Evolutionary conservation across 2,113 vertebrate species (phyloP), one percentile per base, ranked within the genome.

Genomic region (Neoarius graeffei): DNA sequence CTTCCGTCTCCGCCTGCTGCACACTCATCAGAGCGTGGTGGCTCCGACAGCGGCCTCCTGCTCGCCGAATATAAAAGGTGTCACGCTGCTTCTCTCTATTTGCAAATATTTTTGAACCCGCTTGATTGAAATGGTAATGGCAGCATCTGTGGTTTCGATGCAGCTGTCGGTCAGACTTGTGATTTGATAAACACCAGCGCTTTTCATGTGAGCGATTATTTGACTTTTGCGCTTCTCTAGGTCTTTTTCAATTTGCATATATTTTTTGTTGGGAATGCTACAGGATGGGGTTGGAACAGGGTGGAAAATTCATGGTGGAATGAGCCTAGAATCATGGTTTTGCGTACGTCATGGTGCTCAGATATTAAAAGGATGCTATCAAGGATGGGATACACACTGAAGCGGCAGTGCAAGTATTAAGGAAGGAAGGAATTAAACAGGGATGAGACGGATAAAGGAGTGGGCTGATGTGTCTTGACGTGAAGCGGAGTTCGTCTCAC

Each of bases 61-160:
- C 59, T 64, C 52, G 20, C 71, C 23, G 7, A 67, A 56, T 42
- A 79, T 67, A 57, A 64, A 88, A 62, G 71, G 69, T 67, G 17
- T 66, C 81, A 27, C 11, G 19, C 81, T 48, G 81, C 86, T 30
- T 50, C 81, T 83, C 67, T 81, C 54, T 86, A 88, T 86, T 86
- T 84, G 77, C 73, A 69, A 81, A 56, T 30, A 52, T 86, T 83
- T 82, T 83, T 87, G 69, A 91, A 83, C 23, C 57, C 14, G 19
- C 54, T 76, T n/a, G 66, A 73, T 80, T 88, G 85, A 86, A 86
- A 88, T 85, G 67, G 57, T 85, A 85, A 85, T 87, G 77, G 14
- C 3, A 85, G 62, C 81, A 84, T 84, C 85, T 83, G 80, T 57
- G 84, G 48, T 83, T 59, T 52, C 25, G 15, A 67, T 56, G 64